Evolutionary conservation across 1,140 invertebrate genomes (phyloP), one percentile per base, ranked within the genome.

Genomic region (Idris sp.): DNA sequence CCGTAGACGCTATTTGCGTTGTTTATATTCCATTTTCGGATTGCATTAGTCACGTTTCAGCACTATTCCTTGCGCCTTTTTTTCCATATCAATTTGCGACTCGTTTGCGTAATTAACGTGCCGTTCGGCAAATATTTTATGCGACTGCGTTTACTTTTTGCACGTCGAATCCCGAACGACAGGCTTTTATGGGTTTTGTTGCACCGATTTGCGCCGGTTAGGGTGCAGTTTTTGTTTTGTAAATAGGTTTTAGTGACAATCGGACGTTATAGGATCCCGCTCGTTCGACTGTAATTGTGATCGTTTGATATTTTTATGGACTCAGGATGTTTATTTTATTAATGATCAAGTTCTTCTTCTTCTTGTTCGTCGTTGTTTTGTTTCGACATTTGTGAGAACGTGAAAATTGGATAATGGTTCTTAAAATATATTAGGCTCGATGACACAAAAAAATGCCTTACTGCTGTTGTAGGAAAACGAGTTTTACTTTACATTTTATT

Each of bases 51-150:
- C 69, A 65, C 53, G 53, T 65, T 65, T 58, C 49, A 49, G 69
- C 59, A 73, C 59, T 65, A 64, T 53, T 73, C 51, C 68, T 72
- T 62, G 38, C 49, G 49, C 41, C 22, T 53, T 73, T 73, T 72
- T 64, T 48, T n/a, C n/a, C 58, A 44, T 48, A 65, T 73, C 59
- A 73, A 65, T 73, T 73, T 53, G 61, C 61, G 61, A 65, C 61
- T 65, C 54, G 69, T 73, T 73, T 73, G 59, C 59, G 69, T 73
- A 65, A 73, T 73, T 73, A 73, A 73, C 61, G 61, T 49, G 54
- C 71, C 51, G 36, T 31, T 48, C 33, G 33, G 22, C 30, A n/a
- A 38, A 67, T 53, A 53, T 46, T 74, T 67, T 74, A 61, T 54
- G 40, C 54, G 44, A 56, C 35, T 56, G 58, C 58, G 28, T 49